Evolutionary conservation across 2,888 invertebrate species (phyloP).

Genomic region (Hemithea aestivaria): DNA sequence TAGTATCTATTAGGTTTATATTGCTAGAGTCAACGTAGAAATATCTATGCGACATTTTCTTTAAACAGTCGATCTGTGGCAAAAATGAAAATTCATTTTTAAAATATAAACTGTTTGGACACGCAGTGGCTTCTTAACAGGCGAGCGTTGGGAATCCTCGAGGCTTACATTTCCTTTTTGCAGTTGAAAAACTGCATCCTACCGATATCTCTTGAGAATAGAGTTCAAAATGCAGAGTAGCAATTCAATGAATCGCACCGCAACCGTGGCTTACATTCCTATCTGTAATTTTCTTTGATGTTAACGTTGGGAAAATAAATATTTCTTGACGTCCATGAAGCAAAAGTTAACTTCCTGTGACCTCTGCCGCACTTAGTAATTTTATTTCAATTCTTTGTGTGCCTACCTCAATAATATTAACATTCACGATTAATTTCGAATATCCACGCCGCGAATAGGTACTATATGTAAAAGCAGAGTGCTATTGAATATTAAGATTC

Average conservation of each 20-base stretch:
- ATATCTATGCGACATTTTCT: too few species aligned
- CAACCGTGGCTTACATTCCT: constrained; percentile 1
- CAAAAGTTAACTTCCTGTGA: constrained; percentile 32
- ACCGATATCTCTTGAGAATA: constrained; percentile 15
- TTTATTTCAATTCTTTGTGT: constrained; percentile 31
- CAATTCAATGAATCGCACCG: neutral
- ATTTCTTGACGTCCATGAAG: constrained; percentile 17
- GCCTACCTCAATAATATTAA: constrained; percentile 28
- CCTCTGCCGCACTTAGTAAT: constrained; percentile 38
- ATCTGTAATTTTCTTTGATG: constrained; percentile 7
- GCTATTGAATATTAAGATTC: constrained; percentile 18
- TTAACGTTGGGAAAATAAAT: constrained; percentile 14
- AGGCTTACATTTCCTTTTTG: constrained; percentile 20
- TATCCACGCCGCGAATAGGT: constrained; percentile 11
- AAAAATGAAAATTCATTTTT: too few species aligned
- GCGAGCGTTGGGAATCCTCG: constrained; percentile 23
- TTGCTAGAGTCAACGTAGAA: too few species aligned
- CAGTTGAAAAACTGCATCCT: constrained; percentile 12
- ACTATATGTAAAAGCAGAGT: constrained; percentile 13
- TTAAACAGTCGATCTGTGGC: too few species aligned
- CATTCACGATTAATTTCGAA: constrained; percentile 20
- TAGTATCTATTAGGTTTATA: too few species aligned
- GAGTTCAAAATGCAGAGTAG: constrained; percentile 17
- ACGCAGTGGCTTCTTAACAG: constrained; percentile 26
- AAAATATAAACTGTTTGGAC: constrained; percentile 12